Evolutionary conservation across 2,888 invertebrate genomes (phyloP).

Genomic region (Stomorhina lunata): DNA sequence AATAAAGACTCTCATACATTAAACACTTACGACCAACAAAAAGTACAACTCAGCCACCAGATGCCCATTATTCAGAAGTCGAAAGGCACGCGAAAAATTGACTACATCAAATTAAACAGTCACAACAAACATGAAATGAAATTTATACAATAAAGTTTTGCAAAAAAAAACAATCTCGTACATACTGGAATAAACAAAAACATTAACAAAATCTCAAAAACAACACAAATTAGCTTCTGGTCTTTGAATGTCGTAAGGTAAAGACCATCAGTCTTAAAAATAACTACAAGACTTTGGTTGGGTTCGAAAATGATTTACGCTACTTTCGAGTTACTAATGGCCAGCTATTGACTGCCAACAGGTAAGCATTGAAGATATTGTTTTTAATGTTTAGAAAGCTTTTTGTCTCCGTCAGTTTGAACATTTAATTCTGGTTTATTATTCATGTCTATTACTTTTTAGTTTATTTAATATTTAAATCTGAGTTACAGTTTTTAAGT

Average conservation of each 20-base stretch:
- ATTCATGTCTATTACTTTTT: too few relatives aligned
- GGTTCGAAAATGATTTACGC: too few relatives aligned
- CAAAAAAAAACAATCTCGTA: constrained; percentile 62
- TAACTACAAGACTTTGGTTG: background rate
- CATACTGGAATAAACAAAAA: constrained; percentile 1
- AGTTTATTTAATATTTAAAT: too few relatives aligned
- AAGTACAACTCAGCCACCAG: constrained; percentile 33
- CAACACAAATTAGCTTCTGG: constrained; percentile 78
- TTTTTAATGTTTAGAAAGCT: too few relatives aligned
- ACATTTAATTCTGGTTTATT: too few relatives aligned
- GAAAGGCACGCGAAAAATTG: constrained; percentile 73
- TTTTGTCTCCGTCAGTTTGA: too few relatives aligned
- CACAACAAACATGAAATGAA: constrained; percentile 57
- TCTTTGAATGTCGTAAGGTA: constrained; percentile 72
- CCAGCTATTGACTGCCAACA: too few relatives aligned
- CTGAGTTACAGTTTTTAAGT: too few relatives aligned
- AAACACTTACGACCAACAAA: constrained; percentile 5
- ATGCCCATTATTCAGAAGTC: constrained; percentile 49
- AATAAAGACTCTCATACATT: background rate
- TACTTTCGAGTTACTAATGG: too few relatives aligned
- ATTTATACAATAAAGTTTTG: constrained; percentile 51
- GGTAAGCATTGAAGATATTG: too few relatives aligned
- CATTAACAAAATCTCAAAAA: constrained; percentile 35
- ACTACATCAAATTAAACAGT: constrained; percentile 65
- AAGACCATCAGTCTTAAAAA: background rate